Evolutionary conservation across 2,888 invertebrate species (phyloP), one percentile per base, ranked within the genome.

Genomic region (Pachymerium ferrugineum): DNA sequence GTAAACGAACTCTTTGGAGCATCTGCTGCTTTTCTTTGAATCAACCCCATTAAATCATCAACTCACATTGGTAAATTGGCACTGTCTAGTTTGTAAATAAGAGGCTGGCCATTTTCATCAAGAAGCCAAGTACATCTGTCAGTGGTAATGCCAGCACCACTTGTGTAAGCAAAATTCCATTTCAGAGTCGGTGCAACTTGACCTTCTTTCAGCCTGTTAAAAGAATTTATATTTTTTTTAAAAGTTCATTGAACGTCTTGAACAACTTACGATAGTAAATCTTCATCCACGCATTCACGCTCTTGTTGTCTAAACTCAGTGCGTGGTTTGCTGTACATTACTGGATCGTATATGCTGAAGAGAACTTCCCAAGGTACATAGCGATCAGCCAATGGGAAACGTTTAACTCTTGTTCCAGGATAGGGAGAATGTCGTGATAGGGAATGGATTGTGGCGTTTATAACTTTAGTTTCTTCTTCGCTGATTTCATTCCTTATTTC

Each of bases 321-420:
- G 14, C 78, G 75, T 0, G 78, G 79, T 70, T 78, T 77, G 0
- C 80, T 80, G 76, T 80, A 81, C 5, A 79, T 79, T 28, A 80
- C 79, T 3, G 83, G 82, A 76, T 83, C 83, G 77, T 83, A 83
- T 3, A 77, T 74, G n/a, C 76, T 78, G 78, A 78, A 77, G 76
- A 79, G 79, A 31, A 83, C 82, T 78, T 83, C 82, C 83, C 82
- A 83, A 10, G 81, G 80, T 10, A 83, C 82, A 76, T 81, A 82
- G 78, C 82, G 82, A 76, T 83, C 83, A 72, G 82, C 80, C 22
- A 83, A 80, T 19, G 83, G 82, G 72, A 81, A 82, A 10, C 83
- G 77, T 16, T 80, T 78, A n/a, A 82, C 79, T 62, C 78, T 77
- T 1, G 83, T 83, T 14, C 78, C 80, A 22, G 80, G 81, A 76